These are phyloP conservation scores for Chaetura pelagica DNA, from an alignment of 2,113 vertebrate species.

Conservation along the genomic window DNA sequence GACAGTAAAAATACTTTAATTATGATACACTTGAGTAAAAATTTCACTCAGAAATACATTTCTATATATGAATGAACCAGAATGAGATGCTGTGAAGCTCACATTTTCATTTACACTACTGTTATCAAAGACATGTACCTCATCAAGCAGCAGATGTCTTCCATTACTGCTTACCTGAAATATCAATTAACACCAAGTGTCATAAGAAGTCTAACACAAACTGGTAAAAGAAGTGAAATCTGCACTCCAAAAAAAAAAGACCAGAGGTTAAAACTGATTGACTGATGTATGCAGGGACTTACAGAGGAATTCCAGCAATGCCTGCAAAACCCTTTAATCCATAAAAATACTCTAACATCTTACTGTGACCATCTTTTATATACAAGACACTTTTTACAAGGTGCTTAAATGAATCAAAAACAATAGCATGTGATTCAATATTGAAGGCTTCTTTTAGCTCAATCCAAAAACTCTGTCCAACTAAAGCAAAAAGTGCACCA, in stretches of 20 bases:
- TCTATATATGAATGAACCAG: neutral
- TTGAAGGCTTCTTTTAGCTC: neutral
- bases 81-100: neutral
- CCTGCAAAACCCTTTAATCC: neutral
- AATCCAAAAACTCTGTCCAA: neutral
- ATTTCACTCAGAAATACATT: neutral
- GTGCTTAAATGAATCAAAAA: neutral
- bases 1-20: neutral
- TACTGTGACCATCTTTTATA: neutral
- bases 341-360: neutral
- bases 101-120: neutral
- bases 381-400: neutral
- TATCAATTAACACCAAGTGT: neutral
- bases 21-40: neutral
- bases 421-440: neutral
- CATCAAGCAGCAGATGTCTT: neutral
- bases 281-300: neutral
- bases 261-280: neutral
- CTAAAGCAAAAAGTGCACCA: neutral
- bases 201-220: neutral
- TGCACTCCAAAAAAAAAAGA: neutral
- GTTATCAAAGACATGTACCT: neutral
- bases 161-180: conserved; percentile 5
- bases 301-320: conserved; percentile 20
- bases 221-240: neutral